phyloP scores from a whole-genome alignment of 2,797 vertebrate species.

The Diplodus sargus region DNA sequence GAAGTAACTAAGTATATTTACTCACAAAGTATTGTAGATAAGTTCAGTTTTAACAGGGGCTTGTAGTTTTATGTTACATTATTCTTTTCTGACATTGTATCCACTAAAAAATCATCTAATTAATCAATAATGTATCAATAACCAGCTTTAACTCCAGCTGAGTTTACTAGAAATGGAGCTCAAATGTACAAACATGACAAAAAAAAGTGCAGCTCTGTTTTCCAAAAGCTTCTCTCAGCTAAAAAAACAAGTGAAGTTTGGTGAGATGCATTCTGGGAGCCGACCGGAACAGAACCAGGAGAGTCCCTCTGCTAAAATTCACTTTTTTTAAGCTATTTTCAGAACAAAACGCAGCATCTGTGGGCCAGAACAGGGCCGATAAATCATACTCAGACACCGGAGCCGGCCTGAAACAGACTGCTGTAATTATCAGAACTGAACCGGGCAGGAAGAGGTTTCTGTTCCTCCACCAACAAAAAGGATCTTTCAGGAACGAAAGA shows the following conservation, averaged over 20 bases:
- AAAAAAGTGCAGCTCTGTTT: not conserved
- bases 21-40: no score
- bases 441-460: not conserved
- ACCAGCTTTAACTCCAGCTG: not conserved
- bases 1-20: no score
- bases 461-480: not conserved
- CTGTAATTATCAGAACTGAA: constrained; percentile 2
- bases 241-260: not conserved
- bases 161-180: not conserved
- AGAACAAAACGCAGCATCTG: not conserved
- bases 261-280: constrained; percentile 41
- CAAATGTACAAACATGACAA: not conserved
- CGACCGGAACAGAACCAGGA: not conserved
- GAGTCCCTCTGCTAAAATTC: rapidly evolving
- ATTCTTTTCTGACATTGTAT: no score
- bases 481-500: constrained; percentile 7
- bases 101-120: not conserved
- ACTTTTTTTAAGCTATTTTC: constrained; percentile 4
- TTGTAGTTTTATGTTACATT: no score
- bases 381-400: not conserved
- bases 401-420: not conserved
- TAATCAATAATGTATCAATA: not conserved
- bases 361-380: not conserved
- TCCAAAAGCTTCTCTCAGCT: not conserved
- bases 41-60: no score